Evolutionary conservation across 23 tunicate genomes (phyloP).

Genomic region (Styela clava): DNA sequence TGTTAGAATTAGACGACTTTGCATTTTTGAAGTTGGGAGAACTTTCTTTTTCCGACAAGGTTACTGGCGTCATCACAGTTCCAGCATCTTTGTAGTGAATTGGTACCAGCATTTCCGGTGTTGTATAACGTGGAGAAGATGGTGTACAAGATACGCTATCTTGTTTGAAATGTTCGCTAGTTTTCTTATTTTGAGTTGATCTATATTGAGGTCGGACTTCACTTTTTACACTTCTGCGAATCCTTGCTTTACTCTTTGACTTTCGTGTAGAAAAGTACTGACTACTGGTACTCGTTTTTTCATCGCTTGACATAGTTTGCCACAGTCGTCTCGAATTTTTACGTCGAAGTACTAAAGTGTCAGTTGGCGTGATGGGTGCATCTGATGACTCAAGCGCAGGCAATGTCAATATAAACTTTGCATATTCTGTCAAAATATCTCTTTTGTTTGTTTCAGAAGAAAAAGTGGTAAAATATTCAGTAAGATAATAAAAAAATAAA

Average conservation of each 20-base stretch:
- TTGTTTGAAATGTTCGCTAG: too few species aligned
- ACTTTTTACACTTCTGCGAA: not conserved
- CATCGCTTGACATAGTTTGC: not conserved
- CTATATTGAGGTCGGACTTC: not conserved
- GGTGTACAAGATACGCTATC: conserved; percentile 2
- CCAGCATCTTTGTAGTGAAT: not conserved
- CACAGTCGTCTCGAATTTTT: not conserved
- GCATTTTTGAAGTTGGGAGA: not conserved
- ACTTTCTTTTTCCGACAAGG: not conserved
- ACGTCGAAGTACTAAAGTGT: not conserved
- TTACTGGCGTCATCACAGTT: not conserved
- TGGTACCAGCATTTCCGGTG: not conserved
- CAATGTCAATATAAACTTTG: conserved; percentile 5
- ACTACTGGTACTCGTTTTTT: not conserved
- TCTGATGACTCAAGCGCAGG: not conserved
- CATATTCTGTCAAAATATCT: not conserved
- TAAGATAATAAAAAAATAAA: too few species aligned
- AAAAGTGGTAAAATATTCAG: not conserved
- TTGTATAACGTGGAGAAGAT: not conserved
- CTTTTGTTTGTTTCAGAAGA: not conserved
- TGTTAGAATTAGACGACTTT: not conserved
- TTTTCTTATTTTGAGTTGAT: not conserved
- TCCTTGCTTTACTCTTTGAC: not conserved
- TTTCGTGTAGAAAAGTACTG: not conserved
- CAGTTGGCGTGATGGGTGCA: not conserved